Evolutionary conservation across 2,113 vertebrate species (phyloP).

Genomic region (Pavo muticus): DNA sequence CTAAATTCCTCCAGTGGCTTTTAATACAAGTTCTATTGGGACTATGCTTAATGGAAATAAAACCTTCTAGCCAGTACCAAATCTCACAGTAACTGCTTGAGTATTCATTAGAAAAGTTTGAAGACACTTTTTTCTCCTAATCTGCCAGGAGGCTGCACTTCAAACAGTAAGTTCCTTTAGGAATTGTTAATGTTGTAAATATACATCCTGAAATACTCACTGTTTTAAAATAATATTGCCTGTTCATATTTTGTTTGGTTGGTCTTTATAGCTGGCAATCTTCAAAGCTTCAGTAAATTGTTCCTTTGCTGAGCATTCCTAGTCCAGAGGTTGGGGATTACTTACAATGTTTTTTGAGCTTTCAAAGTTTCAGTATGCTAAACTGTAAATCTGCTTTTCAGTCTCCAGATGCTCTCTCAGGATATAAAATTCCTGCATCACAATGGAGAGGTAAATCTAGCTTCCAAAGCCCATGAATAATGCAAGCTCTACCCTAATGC

Average conservation of each 20-base stretch:
- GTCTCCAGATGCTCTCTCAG: neutral
- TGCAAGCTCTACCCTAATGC: neutral
- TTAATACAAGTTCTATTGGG: neutral
- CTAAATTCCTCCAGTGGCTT: neutral
- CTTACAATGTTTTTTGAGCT: neutral
- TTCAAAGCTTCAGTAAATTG: neutral
- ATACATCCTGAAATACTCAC: neutral
- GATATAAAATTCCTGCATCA: fast-evolving
- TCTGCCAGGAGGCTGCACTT: neutral
- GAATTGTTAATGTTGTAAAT: neutral
- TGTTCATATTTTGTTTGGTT: neutral
- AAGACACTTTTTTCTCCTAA: neutral
- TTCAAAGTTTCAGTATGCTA: neutral
- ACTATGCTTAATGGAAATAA: neutral
- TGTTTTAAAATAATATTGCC: neutral
- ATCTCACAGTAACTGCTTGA: neutral
- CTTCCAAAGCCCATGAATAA: neutral
- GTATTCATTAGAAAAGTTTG: neutral
- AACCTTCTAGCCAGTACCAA: neutral
- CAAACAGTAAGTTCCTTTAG: neutral
- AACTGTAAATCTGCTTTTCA: neutral
- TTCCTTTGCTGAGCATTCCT: neutral
- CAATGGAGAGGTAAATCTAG: neutral
- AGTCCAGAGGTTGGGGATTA: neutral
- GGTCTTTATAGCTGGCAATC: neutral